Percentiles rank a stretch among this genome's conserved stretches.
Evolutionary conservation across 2,113 vertebrate genomes (phyloP).

Genomic region (Marcusenius ussheri): DNA sequence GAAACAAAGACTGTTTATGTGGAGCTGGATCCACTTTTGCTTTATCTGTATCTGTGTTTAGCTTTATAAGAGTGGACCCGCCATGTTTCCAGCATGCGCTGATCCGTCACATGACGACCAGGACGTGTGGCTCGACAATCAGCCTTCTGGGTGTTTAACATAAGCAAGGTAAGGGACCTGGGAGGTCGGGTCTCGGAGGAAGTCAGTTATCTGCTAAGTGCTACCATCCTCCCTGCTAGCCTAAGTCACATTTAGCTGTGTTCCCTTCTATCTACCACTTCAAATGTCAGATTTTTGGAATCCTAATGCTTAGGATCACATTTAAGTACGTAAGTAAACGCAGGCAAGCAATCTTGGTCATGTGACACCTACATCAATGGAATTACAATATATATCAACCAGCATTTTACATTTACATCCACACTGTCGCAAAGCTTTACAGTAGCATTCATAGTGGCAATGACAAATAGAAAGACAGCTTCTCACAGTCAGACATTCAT

Average conservation of each 20-base stretch:
- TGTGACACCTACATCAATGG: not conserved
- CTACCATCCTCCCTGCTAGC: not conserved
- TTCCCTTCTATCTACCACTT: not conserved
- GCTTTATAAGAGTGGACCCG: not conserved
- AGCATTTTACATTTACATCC: not conserved
- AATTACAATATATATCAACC: not conserved
- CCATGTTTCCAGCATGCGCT: not conserved
- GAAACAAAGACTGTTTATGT: not conserved
- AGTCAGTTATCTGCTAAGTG: not conserved
- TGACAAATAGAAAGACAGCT: not conserved
- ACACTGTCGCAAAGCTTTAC: not conserved
- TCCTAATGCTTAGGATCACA: not conserved
- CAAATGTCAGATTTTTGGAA: not conserved
- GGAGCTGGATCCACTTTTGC: not conserved
- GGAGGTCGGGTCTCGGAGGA: not conserved
- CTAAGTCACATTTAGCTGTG: not conserved
- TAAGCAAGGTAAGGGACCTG: not conserved
- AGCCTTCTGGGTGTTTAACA: not conserved
- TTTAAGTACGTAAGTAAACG: not conserved
- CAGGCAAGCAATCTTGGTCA: not conserved
- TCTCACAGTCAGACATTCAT: not conserved
- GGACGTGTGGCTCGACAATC: not conserved
- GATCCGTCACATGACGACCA: not conserved
- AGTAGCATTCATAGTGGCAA: not conserved
- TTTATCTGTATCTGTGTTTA: not conserved